Evolutionary conservation across 1,140 invertebrate genomes (phyloP).

Genomic region (Sminthurinus signatus): DNA sequence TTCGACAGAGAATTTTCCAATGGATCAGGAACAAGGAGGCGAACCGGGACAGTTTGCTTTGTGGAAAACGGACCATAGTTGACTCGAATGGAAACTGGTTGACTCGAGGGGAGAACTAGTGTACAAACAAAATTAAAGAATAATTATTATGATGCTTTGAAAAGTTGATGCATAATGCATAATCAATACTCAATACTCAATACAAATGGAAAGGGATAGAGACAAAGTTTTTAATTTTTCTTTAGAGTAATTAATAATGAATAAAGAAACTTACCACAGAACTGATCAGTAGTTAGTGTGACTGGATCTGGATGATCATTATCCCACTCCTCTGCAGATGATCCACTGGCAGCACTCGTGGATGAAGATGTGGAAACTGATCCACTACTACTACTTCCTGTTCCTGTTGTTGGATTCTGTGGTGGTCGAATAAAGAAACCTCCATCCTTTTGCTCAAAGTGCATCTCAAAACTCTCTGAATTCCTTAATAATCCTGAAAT

Average conservation of each 20-base stretch:
- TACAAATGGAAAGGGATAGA: too few relatives aligned
- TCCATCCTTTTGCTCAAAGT: conserved; percentile 81
- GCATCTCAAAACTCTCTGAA: conserved; percentile 58
- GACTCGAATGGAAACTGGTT: conserved; percentile 76
- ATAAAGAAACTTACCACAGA: too few relatives aligned
- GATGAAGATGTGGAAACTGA: conserved; percentile 47
- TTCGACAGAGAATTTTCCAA: conserved; percentile 48
- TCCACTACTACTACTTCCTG: conserved; percentile 25
- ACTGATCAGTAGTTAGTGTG: conserved; percentile 51
- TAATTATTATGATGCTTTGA: too few relatives aligned
- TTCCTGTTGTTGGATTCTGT: conserved; percentile 13
- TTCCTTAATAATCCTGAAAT: background rate
- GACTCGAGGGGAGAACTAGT: conserved; percentile 78
- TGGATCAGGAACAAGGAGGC: conserved; percentile 75
- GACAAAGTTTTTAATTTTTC: too few relatives aligned
- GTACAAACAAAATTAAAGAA: too few relatives aligned
- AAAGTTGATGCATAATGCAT: too few relatives aligned
- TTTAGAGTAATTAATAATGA: too few relatives aligned
- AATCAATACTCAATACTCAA: too few relatives aligned
- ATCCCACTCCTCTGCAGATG: conserved; percentile 54
- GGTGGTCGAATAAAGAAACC: conserved; percentile 73
- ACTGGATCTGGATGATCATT: conserved; percentile 11
- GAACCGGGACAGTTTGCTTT: conserved; percentile 83
- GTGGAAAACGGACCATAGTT: conserved; percentile 88
- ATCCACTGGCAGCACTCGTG: conserved; percentile 52